Percentiles rank a stretch among this genome's conserved stretches.
These are phyloP conservation scores for Microctonus hyperodae DNA, from an alignment of 2,888 invertebrate species.

Conservation along the genomic window DNA sequence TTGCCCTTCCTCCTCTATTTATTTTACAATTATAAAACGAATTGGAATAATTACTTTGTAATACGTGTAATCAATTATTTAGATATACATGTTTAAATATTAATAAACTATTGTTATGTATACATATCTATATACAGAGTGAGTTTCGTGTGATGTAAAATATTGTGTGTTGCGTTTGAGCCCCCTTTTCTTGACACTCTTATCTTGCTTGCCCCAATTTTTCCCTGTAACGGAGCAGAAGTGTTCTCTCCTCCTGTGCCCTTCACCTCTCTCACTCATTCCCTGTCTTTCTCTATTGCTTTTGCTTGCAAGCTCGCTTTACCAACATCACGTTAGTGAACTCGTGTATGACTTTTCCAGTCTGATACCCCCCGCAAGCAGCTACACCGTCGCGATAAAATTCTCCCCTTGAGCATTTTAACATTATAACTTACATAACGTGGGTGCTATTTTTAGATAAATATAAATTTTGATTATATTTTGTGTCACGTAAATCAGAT, in stretches of 20 bases:
- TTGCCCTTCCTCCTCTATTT: neutral
- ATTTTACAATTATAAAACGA: neutral
- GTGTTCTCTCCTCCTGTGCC: slow-evolving; percentile 11
- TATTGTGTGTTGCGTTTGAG: slow-evolving; percentile 38
- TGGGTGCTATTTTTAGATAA: neutral
- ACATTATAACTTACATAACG: neutral
- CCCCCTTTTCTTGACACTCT: slow-evolving; percentile 43
- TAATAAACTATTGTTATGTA: neutral
- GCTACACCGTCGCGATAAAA: neutral
- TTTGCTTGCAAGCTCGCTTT: neutral
- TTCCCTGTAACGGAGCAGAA: slow-evolving; percentile 21
- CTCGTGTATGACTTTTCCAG: slow-evolving; percentile 15
- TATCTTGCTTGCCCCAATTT: slow-evolving; percentile 50
- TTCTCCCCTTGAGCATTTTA: neutral
- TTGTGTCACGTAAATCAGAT: neutral
- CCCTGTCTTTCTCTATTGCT: neutral
- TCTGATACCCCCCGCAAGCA: slow-evolving; percentile 7
- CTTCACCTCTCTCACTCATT: slow-evolving; percentile 28
- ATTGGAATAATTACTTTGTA: neutral
- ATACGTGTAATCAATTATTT: neutral
- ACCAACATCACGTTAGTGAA: neutral
- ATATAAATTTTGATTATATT: neutral
- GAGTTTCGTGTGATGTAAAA: slow-evolving; percentile 5
- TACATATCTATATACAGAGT: neutral
- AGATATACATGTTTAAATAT: neutral